A percentile compares a stretch with the other conserved stretches of the same genome.
Conservation (phyloP, 2,888 invertebrate species). For the Odontothrips loti region DNA sequence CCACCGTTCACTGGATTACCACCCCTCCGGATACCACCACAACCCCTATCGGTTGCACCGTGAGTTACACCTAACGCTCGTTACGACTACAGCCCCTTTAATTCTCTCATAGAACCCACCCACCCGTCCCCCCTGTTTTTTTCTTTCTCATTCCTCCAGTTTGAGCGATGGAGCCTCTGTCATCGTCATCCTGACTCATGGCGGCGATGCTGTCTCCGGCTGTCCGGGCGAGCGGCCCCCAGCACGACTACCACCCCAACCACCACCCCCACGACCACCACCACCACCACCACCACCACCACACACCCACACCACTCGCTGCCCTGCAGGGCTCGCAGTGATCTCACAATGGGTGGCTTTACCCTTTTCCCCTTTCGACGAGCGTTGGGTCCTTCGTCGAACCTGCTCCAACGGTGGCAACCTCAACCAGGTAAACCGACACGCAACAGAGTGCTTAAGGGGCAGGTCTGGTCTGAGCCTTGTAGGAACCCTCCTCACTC, state of each 20-base stretch:
- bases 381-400: constrained; percentile 15
- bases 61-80: constrained; percentile 15
- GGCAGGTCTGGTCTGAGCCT: not conserved
- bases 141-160: constrained; percentile 14
- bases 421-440: constrained; percentile 6
- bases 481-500: not conserved
- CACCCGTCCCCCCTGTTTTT: not conserved
- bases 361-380: constrained; percentile 2
- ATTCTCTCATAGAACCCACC: constrained; percentile 4
- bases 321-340: not conserved
- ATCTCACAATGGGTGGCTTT: not conserved
- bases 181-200: not conserved
- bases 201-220: no score
- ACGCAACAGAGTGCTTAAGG: not conserved
- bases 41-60: not conserved
- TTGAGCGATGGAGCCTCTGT: not conserved
- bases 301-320: not conserved
- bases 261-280: constrained; percentile 1
- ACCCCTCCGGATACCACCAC: not conserved
- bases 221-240: no score
- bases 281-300: constrained; percentile 20
- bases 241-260: not conserved
- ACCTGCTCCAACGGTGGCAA: constrained; percentile 11
- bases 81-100: not conserved
- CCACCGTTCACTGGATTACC: not conserved